Evolutionary conservation across 2,113 vertebrate genomes (phyloP).

Genomic region (Esox niger): DNA sequence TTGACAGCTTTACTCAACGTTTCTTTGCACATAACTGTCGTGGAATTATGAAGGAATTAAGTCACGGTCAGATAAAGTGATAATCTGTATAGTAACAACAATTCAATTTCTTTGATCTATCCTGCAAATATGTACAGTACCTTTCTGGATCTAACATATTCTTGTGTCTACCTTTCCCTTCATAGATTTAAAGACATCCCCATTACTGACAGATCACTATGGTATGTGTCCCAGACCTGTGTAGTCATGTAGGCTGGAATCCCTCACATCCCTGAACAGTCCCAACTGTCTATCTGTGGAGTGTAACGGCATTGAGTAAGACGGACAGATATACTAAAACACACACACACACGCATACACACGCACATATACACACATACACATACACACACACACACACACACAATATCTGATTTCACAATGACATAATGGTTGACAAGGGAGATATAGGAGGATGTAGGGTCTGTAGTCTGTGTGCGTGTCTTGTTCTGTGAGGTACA

Average conservation of each 20-base stretch:
- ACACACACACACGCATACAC: constrained; percentile 8
- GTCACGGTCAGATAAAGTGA: no score
- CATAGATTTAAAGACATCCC: no score
- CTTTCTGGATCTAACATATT: no score
- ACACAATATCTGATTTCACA: constrained; percentile 9
- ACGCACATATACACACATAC: neutral
- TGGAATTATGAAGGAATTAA: no score
- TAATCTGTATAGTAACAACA: no score
- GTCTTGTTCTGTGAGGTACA: neutral
- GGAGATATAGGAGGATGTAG: neutral
- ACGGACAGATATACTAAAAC: neutral
- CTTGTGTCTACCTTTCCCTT: no score
- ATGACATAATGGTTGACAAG: constrained; percentile 28
- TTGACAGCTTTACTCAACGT: no score
- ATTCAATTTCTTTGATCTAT: no score
- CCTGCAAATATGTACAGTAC: no score
- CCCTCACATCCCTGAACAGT: constrained; percentile 42
- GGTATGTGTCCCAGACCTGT: constrained; percentile 41
- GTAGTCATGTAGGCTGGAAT: constrained; percentile 48
- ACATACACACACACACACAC: constrained; percentile 8
- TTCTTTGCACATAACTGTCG: no score
- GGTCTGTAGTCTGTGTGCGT: constrained; percentile 2
- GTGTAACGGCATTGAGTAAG: constrained; percentile 29
- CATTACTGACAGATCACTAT: constrained; percentile 22
- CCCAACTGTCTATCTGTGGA: neutral